A percentile compares a stretch with the other conserved stretches of the same genome.
Conservation (phyloP, 1,140 invertebrate species). For the Cyphomyrmex costatus region DNA sequence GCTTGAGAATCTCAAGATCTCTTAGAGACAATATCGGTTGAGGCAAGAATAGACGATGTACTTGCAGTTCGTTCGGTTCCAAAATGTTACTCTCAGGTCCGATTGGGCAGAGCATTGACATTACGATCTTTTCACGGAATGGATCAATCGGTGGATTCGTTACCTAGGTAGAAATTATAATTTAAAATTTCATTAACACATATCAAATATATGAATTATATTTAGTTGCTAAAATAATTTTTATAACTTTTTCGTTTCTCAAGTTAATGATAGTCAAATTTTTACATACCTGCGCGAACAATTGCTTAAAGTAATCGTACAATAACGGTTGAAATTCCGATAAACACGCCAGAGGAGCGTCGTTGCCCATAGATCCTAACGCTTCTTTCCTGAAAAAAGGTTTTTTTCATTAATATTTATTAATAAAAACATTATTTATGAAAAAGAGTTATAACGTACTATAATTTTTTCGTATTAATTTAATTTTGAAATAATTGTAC, state of each 20-base stretch:
- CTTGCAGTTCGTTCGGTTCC: conserved; percentile 95
- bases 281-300: conserved; percentile 96
- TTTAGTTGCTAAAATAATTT: conserved; percentile 10
- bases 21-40: conserved; percentile 97
- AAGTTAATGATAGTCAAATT: conserved; percentile 1
- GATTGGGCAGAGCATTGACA: conserved; percentile 97
- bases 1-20: conserved; percentile 95
- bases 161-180: conserved; percentile 87
- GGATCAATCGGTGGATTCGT: conserved; percentile 99
- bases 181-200: neutral
- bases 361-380: conserved; percentile 99
- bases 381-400: conserved; percentile 95
- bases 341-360: conserved; percentile 98
- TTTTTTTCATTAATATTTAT: conserved; percentile 30
- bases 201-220: conserved; percentile 10
- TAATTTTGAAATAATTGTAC: neutral
- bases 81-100: conserved; percentile 98
- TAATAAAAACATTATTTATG: neutral
- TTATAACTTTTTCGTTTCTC: neutral
- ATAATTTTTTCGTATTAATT: no score
- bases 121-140: conserved; percentile 99
- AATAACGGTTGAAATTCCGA: conserved; percentile 97
- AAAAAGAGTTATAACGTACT: neutral
- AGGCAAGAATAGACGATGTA: conserved; percentile 96
- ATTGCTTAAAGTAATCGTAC: conserved; percentile 99